Percentiles rank a stretch among this genome's conserved stretches.
Evolutionary conservation across 2,888 invertebrate genomes (phyloP).

Genomic region (Habroteleia sp.): DNA sequence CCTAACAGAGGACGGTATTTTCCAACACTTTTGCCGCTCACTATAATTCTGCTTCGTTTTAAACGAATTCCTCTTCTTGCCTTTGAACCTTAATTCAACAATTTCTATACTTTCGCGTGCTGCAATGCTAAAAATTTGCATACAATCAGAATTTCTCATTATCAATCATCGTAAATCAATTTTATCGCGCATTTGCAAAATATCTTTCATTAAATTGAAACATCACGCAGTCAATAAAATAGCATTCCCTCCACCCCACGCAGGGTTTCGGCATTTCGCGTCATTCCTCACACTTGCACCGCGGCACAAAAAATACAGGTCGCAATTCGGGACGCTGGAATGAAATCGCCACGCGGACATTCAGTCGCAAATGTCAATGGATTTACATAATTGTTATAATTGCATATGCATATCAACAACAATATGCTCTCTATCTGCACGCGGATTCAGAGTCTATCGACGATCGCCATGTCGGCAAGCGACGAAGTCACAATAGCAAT

Average conservation of each 20-base stretch:
- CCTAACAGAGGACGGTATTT: no score
- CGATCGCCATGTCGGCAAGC: slow-evolving; percentile 17
- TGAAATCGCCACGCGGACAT: slow-evolving; percentile 27
- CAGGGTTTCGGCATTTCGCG: slow-evolving; percentile 5
- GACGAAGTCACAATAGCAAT: slow-evolving; percentile 26
- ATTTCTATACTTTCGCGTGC: no score
- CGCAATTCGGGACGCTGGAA: slow-evolving; percentile 31
- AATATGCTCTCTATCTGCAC: slow-evolving; percentile 2
- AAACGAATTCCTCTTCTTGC: no score
- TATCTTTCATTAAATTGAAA: slow-evolving; percentile 11
- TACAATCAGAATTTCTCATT: no score
- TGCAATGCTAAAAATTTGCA: no score
- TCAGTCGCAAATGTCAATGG: slow-evolving; percentile 44
- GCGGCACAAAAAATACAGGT: slow-evolving; percentile 24
- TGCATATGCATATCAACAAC: slow-evolving; percentile 42
- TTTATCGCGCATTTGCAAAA: slow-evolving; percentile 10
- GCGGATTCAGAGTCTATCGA: slow-evolving; percentile 3
- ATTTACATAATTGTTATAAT: slow-evolving; percentile 59
- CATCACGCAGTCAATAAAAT: slow-evolving; percentile 12
- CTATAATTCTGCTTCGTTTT: no score
- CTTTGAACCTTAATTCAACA: no score
- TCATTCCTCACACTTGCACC: slow-evolving; percentile 20
- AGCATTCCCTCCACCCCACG: background rate
- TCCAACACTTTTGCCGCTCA: no score
- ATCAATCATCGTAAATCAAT: no score